These are phyloP conservation scores for Nicator chloris DNA, from an alignment of 2,113 vertebrate genomes.

Conservation along the genomic window DNA sequence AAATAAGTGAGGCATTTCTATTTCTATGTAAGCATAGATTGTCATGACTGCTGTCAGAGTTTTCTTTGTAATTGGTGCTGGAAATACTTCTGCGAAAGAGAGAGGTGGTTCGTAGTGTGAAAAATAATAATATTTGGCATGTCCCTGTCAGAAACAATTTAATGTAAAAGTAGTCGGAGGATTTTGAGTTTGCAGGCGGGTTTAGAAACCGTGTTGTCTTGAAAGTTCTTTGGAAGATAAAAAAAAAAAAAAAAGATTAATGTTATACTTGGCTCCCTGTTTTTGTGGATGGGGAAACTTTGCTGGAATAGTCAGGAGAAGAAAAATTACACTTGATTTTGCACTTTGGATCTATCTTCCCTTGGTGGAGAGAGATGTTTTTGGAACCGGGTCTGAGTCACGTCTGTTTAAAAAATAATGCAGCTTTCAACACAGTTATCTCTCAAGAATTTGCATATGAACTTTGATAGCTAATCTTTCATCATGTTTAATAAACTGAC, in stretches of 20 bases:
- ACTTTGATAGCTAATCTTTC: slow-evolving; percentile 74
- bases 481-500: slow-evolving; percentile 78
- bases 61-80: slow-evolving; percentile 19
- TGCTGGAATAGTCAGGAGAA: slow-evolving; percentile 5
- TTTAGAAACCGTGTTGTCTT: slow-evolving; percentile 6
- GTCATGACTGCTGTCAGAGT: slow-evolving; percentile 40
- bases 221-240: slow-evolving; percentile 18
- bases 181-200: background rate
- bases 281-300: background rate
- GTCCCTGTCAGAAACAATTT: slow-evolving; percentile 48
- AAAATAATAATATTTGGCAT: slow-evolving; percentile 65
- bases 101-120: slow-evolving; percentile 6
- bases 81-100: background rate
- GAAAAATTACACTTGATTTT: slow-evolving; percentile 17
- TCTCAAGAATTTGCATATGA: slow-evolving; percentile 63
- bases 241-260: background rate
- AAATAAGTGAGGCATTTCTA: slow-evolving; percentile 25
- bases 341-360: slow-evolving; percentile 35
- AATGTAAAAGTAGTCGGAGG: background rate
- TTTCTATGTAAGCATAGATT: slow-evolving; percentile 25
- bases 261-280: slow-evolving; percentile 25
- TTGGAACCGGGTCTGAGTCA: slow-evolving; percentile 14
- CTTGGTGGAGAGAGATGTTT: slow-evolving; percentile 18
- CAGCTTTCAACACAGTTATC: slow-evolving; percentile 60
- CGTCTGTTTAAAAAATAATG: slow-evolving; percentile 61